A percentile compares a stretch with the other conserved stretches of the same genome.
Evolutionary conservation across 1,140 invertebrate genomes (phyloP).

Genomic region (Zaprionus nigranus): DNA sequence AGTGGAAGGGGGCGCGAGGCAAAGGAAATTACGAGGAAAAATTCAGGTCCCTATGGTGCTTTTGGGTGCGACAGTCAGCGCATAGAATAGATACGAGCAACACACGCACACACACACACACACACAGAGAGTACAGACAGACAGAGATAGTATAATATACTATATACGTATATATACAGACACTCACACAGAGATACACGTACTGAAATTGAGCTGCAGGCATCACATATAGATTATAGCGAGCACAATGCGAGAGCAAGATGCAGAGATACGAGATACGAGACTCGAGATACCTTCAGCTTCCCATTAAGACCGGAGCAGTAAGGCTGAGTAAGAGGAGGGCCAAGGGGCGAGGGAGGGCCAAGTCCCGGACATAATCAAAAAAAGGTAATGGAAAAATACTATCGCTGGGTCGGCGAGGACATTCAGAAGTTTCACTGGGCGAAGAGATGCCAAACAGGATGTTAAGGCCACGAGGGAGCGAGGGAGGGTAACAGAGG

Average conservation of each 20-base stretch:
- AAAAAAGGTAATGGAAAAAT: constrained; percentile 76
- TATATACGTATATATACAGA: constrained; percentile 23
- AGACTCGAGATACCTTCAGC: constrained; percentile 48
- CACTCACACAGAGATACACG: constrained; percentile 7
- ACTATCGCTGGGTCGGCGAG: constrained; percentile 57
- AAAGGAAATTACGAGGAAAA: constrained; percentile 82
- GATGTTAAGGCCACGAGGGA: background rate
- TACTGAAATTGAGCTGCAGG: constrained; percentile 42
- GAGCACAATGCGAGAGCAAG: constrained; percentile 63
- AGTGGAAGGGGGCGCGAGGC: constrained; percentile 40
- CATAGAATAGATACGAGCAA: constrained; percentile 51
- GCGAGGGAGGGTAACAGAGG: too few relatives aligned
- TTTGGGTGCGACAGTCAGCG: constrained; percentile 73
- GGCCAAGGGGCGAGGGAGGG: background rate
- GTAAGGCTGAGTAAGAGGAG: background rate
- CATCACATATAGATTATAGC: constrained; percentile 74
- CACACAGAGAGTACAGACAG: constrained; percentile 15
- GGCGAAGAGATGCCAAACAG: constrained; percentile 15
- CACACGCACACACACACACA: constrained; percentile 20
- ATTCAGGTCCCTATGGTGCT: constrained; percentile 79
- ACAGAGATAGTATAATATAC: constrained; percentile 39
- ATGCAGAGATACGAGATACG: constrained; percentile 59
- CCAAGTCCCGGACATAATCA: constrained; percentile 64
- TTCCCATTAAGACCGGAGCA: constrained; percentile 30
- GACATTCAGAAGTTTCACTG: constrained; percentile 40